Evolutionary conservation across 2,888 invertebrate species (phyloP).

Genomic region (Pachymerium ferrugineum): DNA sequence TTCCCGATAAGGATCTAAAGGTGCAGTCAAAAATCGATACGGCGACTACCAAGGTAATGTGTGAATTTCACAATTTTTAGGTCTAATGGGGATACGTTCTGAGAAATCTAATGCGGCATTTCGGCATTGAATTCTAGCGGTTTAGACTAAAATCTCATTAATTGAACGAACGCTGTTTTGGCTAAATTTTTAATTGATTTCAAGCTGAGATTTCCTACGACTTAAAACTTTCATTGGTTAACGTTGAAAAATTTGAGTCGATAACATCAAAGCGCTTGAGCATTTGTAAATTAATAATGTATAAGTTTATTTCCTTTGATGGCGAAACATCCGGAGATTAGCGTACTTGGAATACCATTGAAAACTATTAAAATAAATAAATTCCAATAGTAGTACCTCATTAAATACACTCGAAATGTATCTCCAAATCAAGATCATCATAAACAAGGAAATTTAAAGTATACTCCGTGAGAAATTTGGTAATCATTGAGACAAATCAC

Average conservation of each 20-base stretch:
- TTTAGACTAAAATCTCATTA: background rate
- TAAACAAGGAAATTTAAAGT: background rate
- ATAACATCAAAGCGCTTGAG: background rate
- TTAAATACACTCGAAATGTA: too few relatives aligned
- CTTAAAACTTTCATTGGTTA: background rate
- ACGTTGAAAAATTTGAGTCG: background rate
- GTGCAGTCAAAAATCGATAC: constrained; percentile 7
- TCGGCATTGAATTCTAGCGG: background rate
- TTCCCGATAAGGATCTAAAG: constrained; percentile 22
- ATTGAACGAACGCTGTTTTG: background rate
- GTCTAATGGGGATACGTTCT: background rate
- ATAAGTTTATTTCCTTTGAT: constrained; percentile 3
- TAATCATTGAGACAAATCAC: constrained; percentile 23
- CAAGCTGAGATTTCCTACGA: background rate
- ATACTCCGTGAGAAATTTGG: background rate
- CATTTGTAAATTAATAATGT: background rate
- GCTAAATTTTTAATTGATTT: constrained; percentile 13
- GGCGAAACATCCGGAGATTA: too few relatives aligned
- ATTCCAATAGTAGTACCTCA: too few relatives aligned
- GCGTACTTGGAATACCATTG: too few relatives aligned
- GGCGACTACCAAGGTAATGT: background rate
- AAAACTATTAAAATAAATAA: too few relatives aligned
- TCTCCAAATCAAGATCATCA: too few relatives aligned
- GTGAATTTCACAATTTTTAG: background rate
- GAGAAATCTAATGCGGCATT: constrained; percentile 1